Evolutionary conservation across 2,888 invertebrate genomes (phyloP).

Genomic region (Drosophila putrida): DNA sequence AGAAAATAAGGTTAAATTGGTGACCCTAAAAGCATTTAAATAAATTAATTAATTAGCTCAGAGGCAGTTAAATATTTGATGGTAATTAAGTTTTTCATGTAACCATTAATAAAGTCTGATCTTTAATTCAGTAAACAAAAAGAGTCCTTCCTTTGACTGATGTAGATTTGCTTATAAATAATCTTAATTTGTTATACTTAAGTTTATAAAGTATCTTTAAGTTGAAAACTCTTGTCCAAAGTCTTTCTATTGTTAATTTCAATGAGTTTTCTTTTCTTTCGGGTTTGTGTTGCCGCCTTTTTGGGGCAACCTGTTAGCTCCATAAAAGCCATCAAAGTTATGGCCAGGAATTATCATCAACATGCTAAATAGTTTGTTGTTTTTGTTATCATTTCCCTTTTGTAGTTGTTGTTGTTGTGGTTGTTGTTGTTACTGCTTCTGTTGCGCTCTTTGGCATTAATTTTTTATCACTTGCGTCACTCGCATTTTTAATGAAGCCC

Average conservation of each 20-base stretch:
- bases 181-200: background rate
- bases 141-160: too few species aligned
- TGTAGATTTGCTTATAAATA: too few species aligned
- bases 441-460: conserved; percentile 61
- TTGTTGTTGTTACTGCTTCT: conserved; percentile 22
- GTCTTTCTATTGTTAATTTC: conserved; percentile 8
- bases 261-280: conserved; percentile 27
- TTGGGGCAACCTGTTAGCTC: conserved; percentile 60
- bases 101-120: too few species aligned
- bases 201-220: background rate
- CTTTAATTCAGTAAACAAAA: too few species aligned
- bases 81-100: too few species aligned
- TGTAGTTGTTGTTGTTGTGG: conserved; percentile 9
- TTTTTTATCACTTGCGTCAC: conserved; percentile 81
- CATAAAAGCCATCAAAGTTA: conserved; percentile 47
- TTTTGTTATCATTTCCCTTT: conserved; percentile 8
- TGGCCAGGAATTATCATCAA: conserved; percentile 50
- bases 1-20: too few species aligned
- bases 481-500: conserved; percentile 71
- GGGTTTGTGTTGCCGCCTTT: conserved; percentile 38
- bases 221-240: background rate
- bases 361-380: conserved; percentile 51
- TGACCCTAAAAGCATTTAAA: too few species aligned
- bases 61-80: too few species aligned
- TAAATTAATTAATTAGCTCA: too few species aligned